Base-by-base conservation (phyloP, 1,140 invertebrate genomes). In the Halesus radiatus region DNA sequence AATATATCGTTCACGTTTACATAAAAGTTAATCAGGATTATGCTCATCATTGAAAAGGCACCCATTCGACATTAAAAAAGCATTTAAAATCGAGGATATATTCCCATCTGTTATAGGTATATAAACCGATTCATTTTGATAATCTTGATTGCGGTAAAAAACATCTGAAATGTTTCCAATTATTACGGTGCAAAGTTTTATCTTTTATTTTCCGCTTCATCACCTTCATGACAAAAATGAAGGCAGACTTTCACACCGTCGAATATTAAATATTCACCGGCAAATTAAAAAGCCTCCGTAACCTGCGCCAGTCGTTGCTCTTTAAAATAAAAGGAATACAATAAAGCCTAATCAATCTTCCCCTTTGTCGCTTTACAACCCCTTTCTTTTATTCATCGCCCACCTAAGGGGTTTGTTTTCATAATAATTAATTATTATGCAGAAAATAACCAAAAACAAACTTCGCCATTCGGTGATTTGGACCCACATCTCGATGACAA, bases 261-360 rank as follows among this genome's bases (percentile, higher is more conserved):
- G 78, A 74, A 80, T 78, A 82, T 82, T 82, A 74, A 74, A 80
- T 78, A 82, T 82, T 82, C 78, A 73, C 16, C 23, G 53, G 62
- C 32, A 77, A 79, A 82, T 82, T 82, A 82, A 82, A 82, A 82
- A 82, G 52, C 78, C 72, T 37, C 73, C 18, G 56, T 62, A 37
- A 66, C 81, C 81, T 80, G 81, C 26, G 32, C 56, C 26, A 82
- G 73, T 82, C 81, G 76, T 80, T 74, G 78, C 78, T 80, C 70
- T 78, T 83, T 80, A 80, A 83, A 80, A 83, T 83, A 83, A 80
- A 80, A 76, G 76, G 81, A 80, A 83, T 80, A 78, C 56, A 83
- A 80, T 80, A 83, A 83, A 83, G 79, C 81, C 80, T 83, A 83
- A 83, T 83, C 81, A 83, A 83, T 83, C 81, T 80, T 83, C 78